Evolutionary conservation across 2,797 vertebrate genomes (phyloP), one percentile per base, ranked within the genome.

Genomic region (Otolemur crassicaudatus): DNA sequence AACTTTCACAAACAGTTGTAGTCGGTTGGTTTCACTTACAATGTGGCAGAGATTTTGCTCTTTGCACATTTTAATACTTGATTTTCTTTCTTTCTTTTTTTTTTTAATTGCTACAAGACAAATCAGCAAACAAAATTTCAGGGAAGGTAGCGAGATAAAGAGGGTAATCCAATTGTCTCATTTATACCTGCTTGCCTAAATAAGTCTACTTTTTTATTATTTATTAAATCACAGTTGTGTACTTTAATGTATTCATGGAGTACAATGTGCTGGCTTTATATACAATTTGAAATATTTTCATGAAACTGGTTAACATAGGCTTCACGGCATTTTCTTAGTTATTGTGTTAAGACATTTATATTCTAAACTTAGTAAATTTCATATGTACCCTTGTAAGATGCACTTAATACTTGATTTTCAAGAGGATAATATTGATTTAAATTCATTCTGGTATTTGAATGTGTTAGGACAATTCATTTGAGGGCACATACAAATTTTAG

Each of bases 111-210:
- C 56, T 29, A 92, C 53, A 61, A 89, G 53, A 34, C 46, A 82
- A 49, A 90, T 2, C 27, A 75, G 75, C 40, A 89, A 94, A 83
- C 3, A 40, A 80, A 80, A 87, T 73, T 96, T 94, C 43, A 87
- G 81, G 27, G 85, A 61, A 56, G 31, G 20, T 63, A 80, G 84
- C 16, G 85, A 70, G 76, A 84, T 58, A 61, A 93, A 90, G 43
- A 70, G 19, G 92, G 43, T 14, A 73, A 95, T 79, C 31, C 40
- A 75, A 49, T 46, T 76, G 31, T 80, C 40, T 65, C 37, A 87
- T 40, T 61, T 89, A 49, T 19, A 94, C 1, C 53, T 49, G 63
- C 10, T 83, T 95, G 79, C 70, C 73, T 91, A 61, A 90, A 92
- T 87, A 17, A n/a, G 63, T 85, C 65, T 85, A 72, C 79, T 73